These are phyloP conservation scores for Trimorus sp. DNA, from an alignment of 2,888 invertebrate genomes.

Conservation along the genomic window DNA sequence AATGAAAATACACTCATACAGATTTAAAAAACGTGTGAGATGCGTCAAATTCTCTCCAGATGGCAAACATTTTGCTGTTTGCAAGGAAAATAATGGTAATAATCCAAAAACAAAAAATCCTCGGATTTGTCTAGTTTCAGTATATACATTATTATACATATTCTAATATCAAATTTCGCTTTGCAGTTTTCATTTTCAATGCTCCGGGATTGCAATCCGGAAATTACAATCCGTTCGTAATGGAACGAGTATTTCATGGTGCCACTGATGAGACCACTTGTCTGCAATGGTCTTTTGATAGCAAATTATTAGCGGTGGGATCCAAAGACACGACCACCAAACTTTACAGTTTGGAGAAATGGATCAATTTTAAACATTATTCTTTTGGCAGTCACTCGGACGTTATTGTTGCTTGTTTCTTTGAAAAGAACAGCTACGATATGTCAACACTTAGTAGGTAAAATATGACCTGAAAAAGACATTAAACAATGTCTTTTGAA, in stretches of 20 bases:
- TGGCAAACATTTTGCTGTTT: slow-evolving; percentile 95
- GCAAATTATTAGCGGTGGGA: slow-evolving; percentile 93
- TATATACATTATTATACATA: too few species aligned
- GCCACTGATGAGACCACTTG: slow-evolving; percentile 92
- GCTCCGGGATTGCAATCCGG: slow-evolving; percentile 91
- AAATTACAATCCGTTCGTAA: slow-evolving; percentile 93
- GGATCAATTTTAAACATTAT: slow-evolving; percentile 87
- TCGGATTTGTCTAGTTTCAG: too few species aligned
- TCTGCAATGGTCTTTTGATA: slow-evolving; percentile 96
- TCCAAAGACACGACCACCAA: slow-evolving; percentile 94
- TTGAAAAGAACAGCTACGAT: slow-evolving; percentile 93
- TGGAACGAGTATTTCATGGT: slow-evolving; percentile 91
- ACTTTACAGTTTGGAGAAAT: slow-evolving; percentile 89
- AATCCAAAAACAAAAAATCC: too few species aligned
- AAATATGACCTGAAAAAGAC: too few species aligned
- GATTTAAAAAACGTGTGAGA: slow-evolving; percentile 89
- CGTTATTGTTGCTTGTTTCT: slow-evolving; percentile 92
- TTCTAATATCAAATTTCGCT: too few species aligned
- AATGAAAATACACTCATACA: slow-evolving; percentile 91
- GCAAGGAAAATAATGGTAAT: slow-evolving; percentile 90
- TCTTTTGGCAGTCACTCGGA: slow-evolving; percentile 93
- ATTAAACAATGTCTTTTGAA: too few species aligned
- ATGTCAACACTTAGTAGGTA: slow-evolving; percentile 88
- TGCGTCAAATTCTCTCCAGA: slow-evolving; percentile 96
- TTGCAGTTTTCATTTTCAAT: slow-evolving; percentile 91